Base-by-base conservation (phyloP, 2,113 vertebrate genomes). In the Dendropsophus ebraccatus region DNA sequence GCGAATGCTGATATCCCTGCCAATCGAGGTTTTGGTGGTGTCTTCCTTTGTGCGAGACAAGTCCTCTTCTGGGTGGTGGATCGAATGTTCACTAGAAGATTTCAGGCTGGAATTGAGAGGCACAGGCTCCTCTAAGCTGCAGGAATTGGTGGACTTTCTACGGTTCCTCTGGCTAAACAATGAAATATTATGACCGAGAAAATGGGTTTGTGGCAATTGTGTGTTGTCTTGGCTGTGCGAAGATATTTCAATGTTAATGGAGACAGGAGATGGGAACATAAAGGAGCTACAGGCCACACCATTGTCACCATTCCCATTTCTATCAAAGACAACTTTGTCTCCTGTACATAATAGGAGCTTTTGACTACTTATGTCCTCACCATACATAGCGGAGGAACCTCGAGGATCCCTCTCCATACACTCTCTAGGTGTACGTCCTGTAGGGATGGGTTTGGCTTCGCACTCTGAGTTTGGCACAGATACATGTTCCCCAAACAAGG, bases 371-470 rank as follows among this genome's bases (percentile, higher is more conserved):
- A 81, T 82, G 30, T 88, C 89, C n/a, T 47, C 87, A 2, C 58
- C 87, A 90, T 88, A 91, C 86, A 92, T 92, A 0, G 91, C 90
- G 9, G 93, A 89, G 52, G 62, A 86, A n/a, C 37, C 52, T n/a
- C 65, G 88, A n/a, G 92, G 91, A 17, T 92, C 85, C 3, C 91
- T 90, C 86, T 94, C 91, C 84, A 91, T 93, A 88, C 91, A 92
- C 72, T 65, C 91, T 41, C 87, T 87, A 32, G 87, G 85, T 25
- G 41, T 77, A 0, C 19, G 30, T 73, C 54, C 32, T 58, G 17
- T 58, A 12, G 25, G 17, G 17, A 0, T 23, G 47, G 41, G 9
- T 16, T 73, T 79, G 49, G 16, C 41, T 80, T 81, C 75, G 69
- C 23, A 79, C 49, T 70, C 65, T 47, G 17, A 41, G 30, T 73